phyloP scores from a whole-genome alignment of 2,113 vertebrate genomes.

The Scartelaos histophorus region DNA sequence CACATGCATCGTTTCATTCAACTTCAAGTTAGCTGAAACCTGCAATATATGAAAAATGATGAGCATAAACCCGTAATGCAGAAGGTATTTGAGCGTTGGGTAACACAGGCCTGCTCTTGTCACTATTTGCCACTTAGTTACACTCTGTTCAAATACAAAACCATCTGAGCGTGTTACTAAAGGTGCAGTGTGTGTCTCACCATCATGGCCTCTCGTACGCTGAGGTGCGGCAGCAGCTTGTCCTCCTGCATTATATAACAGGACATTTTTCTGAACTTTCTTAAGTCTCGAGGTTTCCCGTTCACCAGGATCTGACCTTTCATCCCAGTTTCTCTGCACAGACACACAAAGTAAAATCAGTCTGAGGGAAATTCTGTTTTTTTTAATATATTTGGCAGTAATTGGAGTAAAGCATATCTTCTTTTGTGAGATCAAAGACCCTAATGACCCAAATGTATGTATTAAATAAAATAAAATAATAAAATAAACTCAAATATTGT shows the following conservation, averaged over 20 bases:
- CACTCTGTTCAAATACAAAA: background rate
- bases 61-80: background rate
- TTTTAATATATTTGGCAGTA: too few relatives aligned
- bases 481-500: too few relatives aligned
- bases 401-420: too few relatives aligned
- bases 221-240: slow-evolving; percentile 93
- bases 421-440: too few relatives aligned
- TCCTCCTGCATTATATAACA: slow-evolving; percentile 99
- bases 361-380: too few relatives aligned
- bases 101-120: background rate
- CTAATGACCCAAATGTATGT: too few relatives aligned
- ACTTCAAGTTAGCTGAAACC: slow-evolving; percentile 95
- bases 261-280: slow-evolving; percentile 97
- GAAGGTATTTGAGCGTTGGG: background rate
- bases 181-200: slow-evolving; percentile 72
- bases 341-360: background rate
- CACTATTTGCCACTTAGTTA: background rate
- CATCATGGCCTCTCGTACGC: slow-evolving; percentile 94
- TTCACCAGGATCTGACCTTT: slow-evolving; percentile 96
- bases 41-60: slow-evolving; percentile 47
- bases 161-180: background rate
- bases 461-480: too few relatives aligned
- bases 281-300: slow-evolving; percentile 85
- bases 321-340: slow-evolving; percentile 89
- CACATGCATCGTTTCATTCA: slow-evolving; percentile 89